These are phyloP conservation scores for Rhizomys pruinosus DNA, from an alignment of 2,113 vertebrate species.

Conservation along the genomic window DNA sequence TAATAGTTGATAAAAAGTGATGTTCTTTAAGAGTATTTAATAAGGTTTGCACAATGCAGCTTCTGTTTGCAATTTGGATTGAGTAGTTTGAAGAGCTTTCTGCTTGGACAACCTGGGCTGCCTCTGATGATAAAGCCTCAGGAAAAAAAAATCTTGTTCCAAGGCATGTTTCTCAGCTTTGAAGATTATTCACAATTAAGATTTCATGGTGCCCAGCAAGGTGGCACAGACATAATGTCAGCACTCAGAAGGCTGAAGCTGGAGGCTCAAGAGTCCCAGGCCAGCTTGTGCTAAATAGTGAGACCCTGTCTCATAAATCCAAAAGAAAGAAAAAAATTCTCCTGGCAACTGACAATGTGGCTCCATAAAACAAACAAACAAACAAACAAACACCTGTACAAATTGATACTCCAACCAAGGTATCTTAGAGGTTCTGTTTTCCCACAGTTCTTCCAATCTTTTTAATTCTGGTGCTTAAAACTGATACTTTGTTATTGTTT, in stretches of 20 bases:
- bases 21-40: conserved; percentile 9
- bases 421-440: conserved; percentile 28
- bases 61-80: conserved; percentile 34
- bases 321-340: neutral
- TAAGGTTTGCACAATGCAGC: neutral
- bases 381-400: neutral
- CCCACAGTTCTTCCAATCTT: neutral
- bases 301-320: neutral
- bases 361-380: neutral
- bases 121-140: conserved; percentile 22
- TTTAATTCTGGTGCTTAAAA: neutral
- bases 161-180: conserved; percentile 29
- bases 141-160: conserved; percentile 35
- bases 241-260: neutral
- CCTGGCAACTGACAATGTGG: neutral
- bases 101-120: conserved; percentile 15
- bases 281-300: neutral
- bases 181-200: conserved; percentile 37
- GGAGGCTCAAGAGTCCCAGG: neutral
- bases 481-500: conserved; percentile 52
- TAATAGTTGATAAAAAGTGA: conserved; percentile 29
- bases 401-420: neutral
- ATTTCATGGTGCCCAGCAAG: neutral
- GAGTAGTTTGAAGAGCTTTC: conserved; percentile 47
- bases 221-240: neutral